Conservation (phyloP, 2,113 vertebrate species). For the Prunella fulvescens region DNA sequence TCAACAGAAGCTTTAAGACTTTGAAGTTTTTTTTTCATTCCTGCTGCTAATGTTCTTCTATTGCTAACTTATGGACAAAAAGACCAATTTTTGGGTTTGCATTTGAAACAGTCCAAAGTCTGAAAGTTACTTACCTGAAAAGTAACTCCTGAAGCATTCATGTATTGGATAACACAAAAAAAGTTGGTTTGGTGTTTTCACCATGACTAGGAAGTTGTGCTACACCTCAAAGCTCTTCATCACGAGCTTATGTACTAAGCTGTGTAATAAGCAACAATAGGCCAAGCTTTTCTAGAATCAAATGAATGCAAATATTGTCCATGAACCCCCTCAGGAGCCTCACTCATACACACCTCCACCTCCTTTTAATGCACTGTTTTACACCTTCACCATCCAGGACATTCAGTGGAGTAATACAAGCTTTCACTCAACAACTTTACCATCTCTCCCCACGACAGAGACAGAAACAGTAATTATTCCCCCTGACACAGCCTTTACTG, state of each 20-base stretch:
- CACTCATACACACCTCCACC: background rate
- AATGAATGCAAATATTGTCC: background rate
- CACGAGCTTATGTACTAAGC: fast-evolving
- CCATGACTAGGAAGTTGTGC: background rate
- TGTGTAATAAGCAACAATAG: background rate
- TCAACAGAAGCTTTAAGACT: background rate
- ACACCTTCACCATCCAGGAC: background rate
- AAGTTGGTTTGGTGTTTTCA: background rate
- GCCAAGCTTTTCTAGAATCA: background rate
- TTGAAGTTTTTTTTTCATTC: background rate
- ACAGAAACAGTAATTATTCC: background rate
- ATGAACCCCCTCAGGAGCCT: background rate
- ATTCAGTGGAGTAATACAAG: background rate
- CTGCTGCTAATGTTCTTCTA: background rate
- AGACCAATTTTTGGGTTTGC: background rate
- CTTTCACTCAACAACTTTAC: background rate
- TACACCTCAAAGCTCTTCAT: background rate
- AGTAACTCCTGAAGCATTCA: background rate
- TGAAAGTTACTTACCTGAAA: background rate
- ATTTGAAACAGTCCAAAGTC: background rate
- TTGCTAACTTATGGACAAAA: background rate
- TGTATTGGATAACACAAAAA: background rate
- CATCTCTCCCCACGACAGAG: background rate
- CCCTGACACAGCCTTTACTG: background rate
- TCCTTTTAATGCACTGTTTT: background rate